Evolutionary conservation across 1,140 invertebrate species (phyloP), one percentile per base, ranked within the genome.

Genomic region (Mylabris phalerata): DNA sequence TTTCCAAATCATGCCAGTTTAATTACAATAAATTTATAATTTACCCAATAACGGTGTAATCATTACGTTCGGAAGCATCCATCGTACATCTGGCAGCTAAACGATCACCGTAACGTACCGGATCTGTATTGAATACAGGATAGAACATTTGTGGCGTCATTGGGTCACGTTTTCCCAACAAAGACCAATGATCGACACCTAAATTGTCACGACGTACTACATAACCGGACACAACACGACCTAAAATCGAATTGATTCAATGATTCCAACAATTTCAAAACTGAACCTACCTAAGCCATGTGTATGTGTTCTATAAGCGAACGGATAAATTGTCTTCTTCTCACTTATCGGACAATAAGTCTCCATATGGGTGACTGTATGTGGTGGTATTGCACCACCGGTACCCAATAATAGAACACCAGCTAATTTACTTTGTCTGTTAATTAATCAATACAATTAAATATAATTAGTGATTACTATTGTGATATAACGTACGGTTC

Each of bases 71-170:
- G 11, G 57, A 43, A 72, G 86, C 95, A 56, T 86, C 77, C 91
- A 97, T 95, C 3, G 92, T 93, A 75, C 96, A 98, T 57, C 94
- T 76, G 1, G 92, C 91, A 4, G 93, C 92, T 42, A 42, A 42
- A 42, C 11, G 41, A 42, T 98, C 95, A 3, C 88, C 87, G 50
- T 78, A 74, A 13, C 73, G 59, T 40, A 87, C 83, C 0, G 86
- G 78, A 2, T 79, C 73, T 1, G 70, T 75, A 66, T 86, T 81
- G 19, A 82, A 78, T 2, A 94, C 81, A 5, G 91, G 89, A 76
- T 98, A 98, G 79, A 98, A 99, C 87, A 98, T 97, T 77, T 98
- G 87, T 1, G 95, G 93, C 55, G 87, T 84, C 60, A 95, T 81
- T 3, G 96, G 96, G 80, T 98, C 82, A 57, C 89, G 83, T 75